Conservation (phyloP, 2,888 invertebrate species). For the Phaonia tiefii region DNA sequence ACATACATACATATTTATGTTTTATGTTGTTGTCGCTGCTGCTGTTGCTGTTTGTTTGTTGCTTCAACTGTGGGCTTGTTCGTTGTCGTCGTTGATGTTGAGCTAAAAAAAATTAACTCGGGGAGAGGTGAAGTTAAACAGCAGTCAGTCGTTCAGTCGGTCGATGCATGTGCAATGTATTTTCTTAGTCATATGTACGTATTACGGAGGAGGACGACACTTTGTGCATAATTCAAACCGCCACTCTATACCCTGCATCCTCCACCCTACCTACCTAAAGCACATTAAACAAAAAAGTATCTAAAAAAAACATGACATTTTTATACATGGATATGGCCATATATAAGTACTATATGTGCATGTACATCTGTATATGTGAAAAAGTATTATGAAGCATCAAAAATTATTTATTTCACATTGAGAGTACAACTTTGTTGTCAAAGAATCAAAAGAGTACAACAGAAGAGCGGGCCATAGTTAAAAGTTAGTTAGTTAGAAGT, state of each 20-base stretch:
- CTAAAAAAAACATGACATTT: background rate
- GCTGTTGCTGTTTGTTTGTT: background rate
- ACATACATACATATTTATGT: slow-evolving; percentile 16
- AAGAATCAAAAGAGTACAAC: background rate
- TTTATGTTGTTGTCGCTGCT: background rate
- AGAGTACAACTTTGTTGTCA: background rate
- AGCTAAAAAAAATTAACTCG: slow-evolving; percentile 6
- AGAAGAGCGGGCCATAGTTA: background rate
- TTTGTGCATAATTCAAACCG: slow-evolving; percentile 19
- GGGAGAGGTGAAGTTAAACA: slow-evolving; percentile 24
- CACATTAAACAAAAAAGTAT: background rate
- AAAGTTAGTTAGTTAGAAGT: too few species aligned
- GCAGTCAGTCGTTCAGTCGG: background rate
- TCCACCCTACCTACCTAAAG: background rate
- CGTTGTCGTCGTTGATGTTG: background rate
- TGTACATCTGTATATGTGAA: background rate
- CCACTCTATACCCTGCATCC: background rate
- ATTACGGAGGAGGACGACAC: background rate
- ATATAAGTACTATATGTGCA: too few species aligned
- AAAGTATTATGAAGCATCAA: slow-evolving; percentile 2
- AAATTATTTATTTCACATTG: slow-evolving; percentile 5
- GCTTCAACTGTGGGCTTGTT: background rate
- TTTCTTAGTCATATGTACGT: slow-evolving; percentile 47
- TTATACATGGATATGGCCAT: background rate
- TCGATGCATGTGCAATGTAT: slow-evolving; percentile 15